Conservation (phyloP, 2,113 vertebrate genomes). For the Emberiza fucata region DNA sequence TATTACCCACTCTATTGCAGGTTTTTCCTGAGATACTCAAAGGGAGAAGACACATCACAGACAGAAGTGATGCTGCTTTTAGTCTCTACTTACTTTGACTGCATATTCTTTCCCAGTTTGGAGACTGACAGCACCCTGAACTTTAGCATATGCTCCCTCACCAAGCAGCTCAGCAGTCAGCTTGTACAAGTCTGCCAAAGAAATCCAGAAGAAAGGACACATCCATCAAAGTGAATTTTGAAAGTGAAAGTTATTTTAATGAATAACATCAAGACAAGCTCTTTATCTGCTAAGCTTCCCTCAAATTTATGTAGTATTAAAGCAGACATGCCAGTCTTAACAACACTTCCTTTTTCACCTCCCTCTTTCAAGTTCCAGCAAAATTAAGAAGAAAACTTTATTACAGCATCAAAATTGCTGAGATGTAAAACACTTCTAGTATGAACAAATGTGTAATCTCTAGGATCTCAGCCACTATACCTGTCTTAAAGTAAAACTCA, state of each 20-base stretch:
- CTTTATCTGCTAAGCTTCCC: neutral
- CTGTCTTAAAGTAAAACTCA: neutral
- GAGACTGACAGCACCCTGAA: conserved; percentile 90
- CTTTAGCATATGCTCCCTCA: conserved; percentile 92
- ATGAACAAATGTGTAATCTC: neutral
- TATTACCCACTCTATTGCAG: neutral
- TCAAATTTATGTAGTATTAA: neutral
- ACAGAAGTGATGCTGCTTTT: neutral
- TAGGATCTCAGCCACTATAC: neutral
- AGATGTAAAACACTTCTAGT: neutral
- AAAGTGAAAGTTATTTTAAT: neutral
- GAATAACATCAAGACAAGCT: neutral
- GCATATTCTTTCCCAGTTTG: conserved; percentile 92
- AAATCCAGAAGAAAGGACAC: conserved; percentile 11
- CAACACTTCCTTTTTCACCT: neutral
- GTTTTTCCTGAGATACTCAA: neutral
- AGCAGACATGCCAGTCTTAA: neutral
- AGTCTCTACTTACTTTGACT: conserved; percentile 82
- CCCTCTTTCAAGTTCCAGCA: neutral
- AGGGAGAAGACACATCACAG: neutral
- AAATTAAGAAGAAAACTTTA: neutral
- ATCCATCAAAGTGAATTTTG: neutral
- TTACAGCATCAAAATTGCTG: neutral
- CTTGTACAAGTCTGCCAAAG: conserved; percentile 85
- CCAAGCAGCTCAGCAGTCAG: conserved; percentile 92